Conservation (phyloP, 2,888 invertebrate species). For the Kuschelorhynchus macadamiae region DNA sequence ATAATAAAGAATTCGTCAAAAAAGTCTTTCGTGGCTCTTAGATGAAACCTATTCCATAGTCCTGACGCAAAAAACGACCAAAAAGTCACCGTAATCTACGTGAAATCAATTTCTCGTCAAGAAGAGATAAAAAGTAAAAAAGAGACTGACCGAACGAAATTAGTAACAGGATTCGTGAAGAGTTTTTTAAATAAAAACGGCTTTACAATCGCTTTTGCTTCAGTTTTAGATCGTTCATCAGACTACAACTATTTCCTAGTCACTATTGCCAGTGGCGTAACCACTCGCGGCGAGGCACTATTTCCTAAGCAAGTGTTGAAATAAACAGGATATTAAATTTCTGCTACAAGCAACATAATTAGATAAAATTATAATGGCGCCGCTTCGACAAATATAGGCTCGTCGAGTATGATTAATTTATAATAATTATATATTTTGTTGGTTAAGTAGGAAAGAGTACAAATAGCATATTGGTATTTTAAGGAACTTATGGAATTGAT, state of each 20-base stretch:
- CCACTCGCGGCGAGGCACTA: too few relatives aligned
- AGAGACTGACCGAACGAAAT: slow-evolving; percentile 42
- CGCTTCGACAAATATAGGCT: too few relatives aligned
- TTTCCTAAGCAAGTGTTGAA: too few relatives aligned
- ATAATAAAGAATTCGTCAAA: slow-evolving; percentile 6
- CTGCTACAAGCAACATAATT: too few relatives aligned
- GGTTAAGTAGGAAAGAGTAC: too few relatives aligned
- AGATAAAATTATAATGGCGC: too few relatives aligned
- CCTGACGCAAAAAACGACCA: slow-evolving; percentile 26
- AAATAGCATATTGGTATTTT: too few relatives aligned
- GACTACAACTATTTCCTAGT: slow-evolving; percentile 37
- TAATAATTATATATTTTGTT: too few relatives aligned
- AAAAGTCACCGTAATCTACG: slow-evolving; percentile 32
- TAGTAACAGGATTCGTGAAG: slow-evolving; percentile 47
- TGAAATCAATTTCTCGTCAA: slow-evolving; percentile 46
- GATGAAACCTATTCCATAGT: slow-evolving; percentile 29
- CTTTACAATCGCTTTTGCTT: slow-evolving; percentile 40
- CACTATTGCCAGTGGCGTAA: slow-evolving; percentile 29
- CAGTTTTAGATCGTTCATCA: slow-evolving; percentile 31
- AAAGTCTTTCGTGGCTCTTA: slow-evolving; percentile 24
- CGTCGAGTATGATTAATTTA: too few relatives aligned
- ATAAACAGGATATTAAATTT: too few relatives aligned
- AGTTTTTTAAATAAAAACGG: slow-evolving; percentile 38
- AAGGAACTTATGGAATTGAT: too few relatives aligned
- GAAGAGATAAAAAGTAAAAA: slow-evolving; percentile 43